Evolutionary conservation across 2,888 invertebrate genomes (phyloP).

Genomic region (Tenthredo scrophulariae): DNA sequence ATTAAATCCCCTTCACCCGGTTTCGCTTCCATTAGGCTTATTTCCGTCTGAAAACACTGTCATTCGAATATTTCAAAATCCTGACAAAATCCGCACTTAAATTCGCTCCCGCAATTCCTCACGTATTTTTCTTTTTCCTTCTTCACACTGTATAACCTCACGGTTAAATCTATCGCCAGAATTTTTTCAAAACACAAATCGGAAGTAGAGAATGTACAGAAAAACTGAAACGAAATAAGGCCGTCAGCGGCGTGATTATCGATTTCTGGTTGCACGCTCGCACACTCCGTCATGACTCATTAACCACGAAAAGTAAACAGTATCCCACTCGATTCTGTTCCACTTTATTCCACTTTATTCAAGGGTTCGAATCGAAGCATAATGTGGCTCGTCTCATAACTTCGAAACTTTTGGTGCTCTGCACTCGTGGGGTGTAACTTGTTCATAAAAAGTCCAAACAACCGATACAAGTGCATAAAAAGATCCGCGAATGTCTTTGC

Average conservation of each 20-base stretch:
- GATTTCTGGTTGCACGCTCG: conserved; percentile 62
- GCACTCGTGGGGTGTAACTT: not conserved
- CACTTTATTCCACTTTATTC: conserved; percentile 27
- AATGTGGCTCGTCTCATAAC: not conserved
- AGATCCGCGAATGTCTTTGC: not conserved
- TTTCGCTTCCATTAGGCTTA: conserved; percentile 49
- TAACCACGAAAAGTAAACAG: conserved; percentile 70
- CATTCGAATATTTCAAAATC: conserved; percentile 20
- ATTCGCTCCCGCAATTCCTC: conserved; percentile 58
- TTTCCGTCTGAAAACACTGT: conserved; percentile 5
- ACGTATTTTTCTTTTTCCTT: conserved; percentile 60
- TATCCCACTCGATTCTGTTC: conserved; percentile 42
- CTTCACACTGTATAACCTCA: not conserved
- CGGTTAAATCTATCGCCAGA: too few relatives aligned
- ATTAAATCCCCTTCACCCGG: conserved; percentile 50
- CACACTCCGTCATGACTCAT: conserved; percentile 67
- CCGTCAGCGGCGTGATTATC: conserved; percentile 62
- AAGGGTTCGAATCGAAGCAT: conserved; percentile 1
- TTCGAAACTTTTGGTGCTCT: not conserved
- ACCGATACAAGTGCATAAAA: not conserved
- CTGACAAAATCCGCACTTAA: not conserved
- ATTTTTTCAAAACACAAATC: not conserved
- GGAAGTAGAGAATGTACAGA: not conserved
- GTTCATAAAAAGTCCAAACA: not conserved
- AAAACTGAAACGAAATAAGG: conserved; percentile 29